A percentile compares a stretch with the other conserved stretches of the same genome.
Evolutionary conservation across 2,888 invertebrate species (phyloP).

Genomic region (Erpobdella octoculata): DNA sequence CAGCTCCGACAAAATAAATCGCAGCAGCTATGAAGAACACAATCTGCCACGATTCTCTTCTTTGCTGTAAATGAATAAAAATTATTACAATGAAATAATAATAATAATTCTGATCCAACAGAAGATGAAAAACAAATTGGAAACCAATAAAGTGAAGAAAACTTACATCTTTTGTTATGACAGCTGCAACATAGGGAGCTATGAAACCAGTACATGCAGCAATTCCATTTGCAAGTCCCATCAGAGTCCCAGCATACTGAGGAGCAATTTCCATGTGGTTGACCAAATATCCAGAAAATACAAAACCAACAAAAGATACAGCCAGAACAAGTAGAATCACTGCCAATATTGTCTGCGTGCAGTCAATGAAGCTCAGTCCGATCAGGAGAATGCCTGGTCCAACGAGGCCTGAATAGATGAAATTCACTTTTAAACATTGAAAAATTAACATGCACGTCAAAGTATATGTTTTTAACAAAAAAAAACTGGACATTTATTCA

Average conservation of each 20-base stretch:
- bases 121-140: not conserved
- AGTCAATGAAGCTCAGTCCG: slow-evolving; percentile 47
- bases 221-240: slow-evolving; percentile 50
- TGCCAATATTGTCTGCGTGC: slow-evolving; percentile 43
- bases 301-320: slow-evolving; percentile 45
- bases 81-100: not conserved
- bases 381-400: slow-evolving; percentile 46
- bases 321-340: slow-evolving; percentile 45
- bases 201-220: slow-evolving; percentile 50
- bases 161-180: slow-evolving; percentile 42
- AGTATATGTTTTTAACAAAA: not conserved
- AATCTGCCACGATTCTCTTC: slow-evolving; percentile 70
- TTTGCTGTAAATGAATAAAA: slow-evolving; percentile 54
- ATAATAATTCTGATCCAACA: not conserved
- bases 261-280: slow-evolving; percentile 53
- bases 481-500: too few species aligned
- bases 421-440: not conserved
- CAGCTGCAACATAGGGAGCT: slow-evolving; percentile 46
- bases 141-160: not conserved
- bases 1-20: slow-evolving; percentile 47
- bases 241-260: slow-evolving; percentile 48
- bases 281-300: slow-evolving; percentile 49
- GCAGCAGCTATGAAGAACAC: slow-evolving; percentile 75
- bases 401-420: slow-evolving; percentile 41
- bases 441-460: not conserved